phyloP scores from a whole-genome alignment of 2,888 invertebrate genomes.

The Papilio elwesi region DNA sequence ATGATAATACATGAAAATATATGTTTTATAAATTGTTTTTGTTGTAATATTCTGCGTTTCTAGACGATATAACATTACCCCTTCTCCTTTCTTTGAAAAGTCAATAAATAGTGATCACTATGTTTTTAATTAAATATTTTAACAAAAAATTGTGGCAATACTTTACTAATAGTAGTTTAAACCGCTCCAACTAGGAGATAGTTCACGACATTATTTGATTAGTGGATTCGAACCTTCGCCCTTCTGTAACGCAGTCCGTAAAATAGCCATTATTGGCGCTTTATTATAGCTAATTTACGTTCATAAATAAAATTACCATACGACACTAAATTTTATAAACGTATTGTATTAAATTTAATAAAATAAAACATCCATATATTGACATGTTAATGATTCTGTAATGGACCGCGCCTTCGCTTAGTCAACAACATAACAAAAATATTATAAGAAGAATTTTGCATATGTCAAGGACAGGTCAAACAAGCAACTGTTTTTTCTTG shows the following conservation, averaged over 20 bases:
- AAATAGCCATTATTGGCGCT: too few species aligned
- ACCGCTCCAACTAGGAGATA: too few species aligned
- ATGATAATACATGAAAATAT: slow-evolving; percentile 5
- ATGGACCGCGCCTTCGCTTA: slow-evolving; percentile 25
- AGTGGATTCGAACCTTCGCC: too few species aligned
- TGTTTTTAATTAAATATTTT: too few species aligned
- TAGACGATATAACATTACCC: background rate
- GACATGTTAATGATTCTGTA: slow-evolving; percentile 5
- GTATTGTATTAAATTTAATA: slow-evolving; percentile 15
- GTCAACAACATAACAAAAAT: slow-evolving; percentile 12
- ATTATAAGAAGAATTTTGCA: slow-evolving; percentile 14
- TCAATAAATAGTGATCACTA: too few species aligned
- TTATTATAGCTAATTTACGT: too few species aligned
- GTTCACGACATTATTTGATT: too few species aligned
- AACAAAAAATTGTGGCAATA: too few species aligned
- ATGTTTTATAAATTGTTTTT: background rate
- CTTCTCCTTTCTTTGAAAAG: too few species aligned
- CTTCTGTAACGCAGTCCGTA: too few species aligned
- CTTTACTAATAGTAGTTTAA: too few species aligned
- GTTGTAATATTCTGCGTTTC: background rate
- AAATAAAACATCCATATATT: slow-evolving; percentile 19
- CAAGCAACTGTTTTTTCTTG: slow-evolving; percentile 1
- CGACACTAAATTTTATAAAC: background rate
- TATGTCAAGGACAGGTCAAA: slow-evolving; percentile 33
- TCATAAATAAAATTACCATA: slow-evolving; percentile 5